A percentile compares a stretch with the other conserved stretches of the same genome.
Evolutionary conservation across 2,797 vertebrate genomes (phyloP).

Genomic region (Ciconia nigra): DNA sequence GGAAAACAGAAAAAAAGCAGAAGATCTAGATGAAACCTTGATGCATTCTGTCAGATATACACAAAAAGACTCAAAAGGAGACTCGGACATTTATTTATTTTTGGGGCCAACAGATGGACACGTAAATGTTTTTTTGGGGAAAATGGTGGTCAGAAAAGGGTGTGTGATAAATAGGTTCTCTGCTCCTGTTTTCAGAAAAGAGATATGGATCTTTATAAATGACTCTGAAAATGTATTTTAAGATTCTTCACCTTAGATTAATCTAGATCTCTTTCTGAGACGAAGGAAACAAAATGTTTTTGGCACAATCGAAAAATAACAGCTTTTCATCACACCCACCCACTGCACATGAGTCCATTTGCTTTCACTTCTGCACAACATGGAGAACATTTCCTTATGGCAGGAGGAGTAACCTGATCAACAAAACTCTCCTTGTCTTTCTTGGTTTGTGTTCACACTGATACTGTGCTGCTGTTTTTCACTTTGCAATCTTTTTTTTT

Average conservation of each 20-base stretch:
- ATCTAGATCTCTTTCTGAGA: neutral
- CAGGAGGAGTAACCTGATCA: neutral
- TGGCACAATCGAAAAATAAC: neutral
- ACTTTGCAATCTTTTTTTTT: neutral
- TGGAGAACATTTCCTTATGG: neutral
- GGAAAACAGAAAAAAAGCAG: neutral
- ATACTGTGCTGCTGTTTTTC: neutral
- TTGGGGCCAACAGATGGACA: neutral
- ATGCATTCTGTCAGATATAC: neutral
- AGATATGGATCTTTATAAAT: neutral
- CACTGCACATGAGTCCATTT: neutral
- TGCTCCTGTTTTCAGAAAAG: neutral
- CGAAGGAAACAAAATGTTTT: neutral
- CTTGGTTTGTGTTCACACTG: neutral
- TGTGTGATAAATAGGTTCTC: neutral
- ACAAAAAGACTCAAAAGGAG: neutral
- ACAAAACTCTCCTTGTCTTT: neutral
- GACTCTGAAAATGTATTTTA: neutral
- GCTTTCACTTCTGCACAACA: neutral
- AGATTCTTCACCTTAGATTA: neutral
- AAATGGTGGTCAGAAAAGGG: neutral
- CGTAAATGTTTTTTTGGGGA: rapidly evolving
- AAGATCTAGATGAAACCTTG: neutral
- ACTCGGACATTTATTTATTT: neutral
- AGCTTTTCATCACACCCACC: neutral